Evolutionary conservation across 2,888 invertebrate genomes (phyloP).

Genomic region (Agonopterix arenella): DNA sequence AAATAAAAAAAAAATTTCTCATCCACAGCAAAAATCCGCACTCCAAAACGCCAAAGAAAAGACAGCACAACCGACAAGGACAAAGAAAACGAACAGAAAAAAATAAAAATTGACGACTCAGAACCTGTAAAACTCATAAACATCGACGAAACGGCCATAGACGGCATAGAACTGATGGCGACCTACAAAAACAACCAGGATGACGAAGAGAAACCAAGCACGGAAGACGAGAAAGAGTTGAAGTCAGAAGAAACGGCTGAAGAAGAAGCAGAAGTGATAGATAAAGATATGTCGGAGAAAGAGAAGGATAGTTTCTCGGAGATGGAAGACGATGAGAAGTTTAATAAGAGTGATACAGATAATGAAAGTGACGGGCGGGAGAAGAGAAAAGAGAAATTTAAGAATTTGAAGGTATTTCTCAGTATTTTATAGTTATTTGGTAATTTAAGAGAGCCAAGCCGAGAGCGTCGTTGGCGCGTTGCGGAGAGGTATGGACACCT

Average conservation of each 20-base stretch:
- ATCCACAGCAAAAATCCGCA: conserved; percentile 50
- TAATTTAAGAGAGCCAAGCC: no score
- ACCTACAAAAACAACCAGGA: conserved; percentile 51
- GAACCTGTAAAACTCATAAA: conserved; percentile 45
- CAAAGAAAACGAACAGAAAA: conserved; percentile 57
- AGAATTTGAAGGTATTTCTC: conserved; percentile 54
- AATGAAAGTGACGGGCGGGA: conserved; percentile 66
- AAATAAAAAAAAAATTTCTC: background rate
- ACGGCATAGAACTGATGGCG: conserved; percentile 71
- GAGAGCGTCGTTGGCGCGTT: no score
- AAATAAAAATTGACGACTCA: conserved; percentile 46
- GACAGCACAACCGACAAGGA: conserved; percentile 77
- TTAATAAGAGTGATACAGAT: conserved; percentile 63
- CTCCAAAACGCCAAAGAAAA: conserved; percentile 73
- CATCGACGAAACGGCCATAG: conserved; percentile 70
- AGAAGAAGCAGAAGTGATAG: conserved; percentile 36
- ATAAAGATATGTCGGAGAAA: conserved; percentile 46
- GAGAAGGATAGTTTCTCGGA: conserved; percentile 70
- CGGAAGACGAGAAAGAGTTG: conserved; percentile 59
- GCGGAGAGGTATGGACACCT: no score
- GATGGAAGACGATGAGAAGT: conserved; percentile 70
- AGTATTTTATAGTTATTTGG: no score
- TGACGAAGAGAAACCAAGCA: conserved; percentile 58
- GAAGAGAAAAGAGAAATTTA: conserved; percentile 48
- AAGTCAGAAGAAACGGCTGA: conserved; percentile 48